phyloP scores from a whole-genome alignment of 2,797 vertebrate species.

The Sebastes umbrosus region DNA sequence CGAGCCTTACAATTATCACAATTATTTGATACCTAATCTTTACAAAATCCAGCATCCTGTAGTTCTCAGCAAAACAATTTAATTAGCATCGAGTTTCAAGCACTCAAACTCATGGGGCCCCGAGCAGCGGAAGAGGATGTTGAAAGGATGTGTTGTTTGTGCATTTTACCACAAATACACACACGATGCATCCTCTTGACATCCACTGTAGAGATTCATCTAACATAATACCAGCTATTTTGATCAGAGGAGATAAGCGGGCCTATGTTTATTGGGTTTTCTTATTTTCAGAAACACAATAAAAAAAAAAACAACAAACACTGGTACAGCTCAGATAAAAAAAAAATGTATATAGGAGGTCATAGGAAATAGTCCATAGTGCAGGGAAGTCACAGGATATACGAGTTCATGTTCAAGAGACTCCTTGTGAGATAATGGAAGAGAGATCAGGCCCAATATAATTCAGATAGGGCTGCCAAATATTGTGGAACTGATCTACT shows the following conservation, averaged over 20 bases:
- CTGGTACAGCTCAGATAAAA: too few relatives aligned
- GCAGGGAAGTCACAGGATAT: too few relatives aligned
- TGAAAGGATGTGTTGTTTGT: background rate
- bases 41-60: conserved; percentile 12
- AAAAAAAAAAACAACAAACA: too few relatives aligned
- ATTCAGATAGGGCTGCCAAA: too few relatives aligned
- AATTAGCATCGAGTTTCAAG: conserved; percentile 49
- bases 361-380: too few relatives aligned
- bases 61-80: conserved; percentile 24
- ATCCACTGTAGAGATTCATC: conserved; percentile 7
- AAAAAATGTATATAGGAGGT: too few relatives aligned
- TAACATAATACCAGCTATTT: conserved; percentile 25
- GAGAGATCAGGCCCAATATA: too few relatives aligned
- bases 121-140: background rate
- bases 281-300: too few relatives aligned
- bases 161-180: conserved; percentile 17
- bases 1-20: background rate
- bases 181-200: background rate
- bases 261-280: background rate
- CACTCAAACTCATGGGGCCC: conserved; percentile 41
- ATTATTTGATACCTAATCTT: conserved; percentile 9
- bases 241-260: conserved; percentile 18
- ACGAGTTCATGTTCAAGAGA: too few relatives aligned
- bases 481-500: too few relatives aligned
- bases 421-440: too few relatives aligned